These are phyloP conservation scores for Galleria mellonella DNA, from an alignment of 1,140 invertebrate genomes.

Conservation along the genomic window DNA sequence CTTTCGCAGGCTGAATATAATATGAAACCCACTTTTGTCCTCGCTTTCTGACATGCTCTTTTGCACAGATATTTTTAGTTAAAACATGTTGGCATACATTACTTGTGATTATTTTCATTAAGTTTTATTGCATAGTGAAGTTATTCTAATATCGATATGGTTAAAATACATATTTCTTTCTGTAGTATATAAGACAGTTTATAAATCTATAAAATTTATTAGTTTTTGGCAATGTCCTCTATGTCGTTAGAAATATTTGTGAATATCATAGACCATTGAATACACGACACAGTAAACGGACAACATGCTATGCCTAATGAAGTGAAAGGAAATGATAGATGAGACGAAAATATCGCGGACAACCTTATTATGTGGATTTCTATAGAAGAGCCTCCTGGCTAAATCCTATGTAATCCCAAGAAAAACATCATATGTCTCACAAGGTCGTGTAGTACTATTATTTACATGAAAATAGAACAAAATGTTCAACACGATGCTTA, in stretches of 20 bases:
- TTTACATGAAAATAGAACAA: constrained; percentile 8
- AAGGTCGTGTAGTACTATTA: constrained; percentile 1
- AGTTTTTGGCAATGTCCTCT: no score
- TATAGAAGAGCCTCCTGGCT: constrained; percentile 7
- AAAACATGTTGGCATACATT: constrained; percentile 3
- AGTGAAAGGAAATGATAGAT: constrained; percentile 59
- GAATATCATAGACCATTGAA: constrained; percentile 5
- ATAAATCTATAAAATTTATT: no score
- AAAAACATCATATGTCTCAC: constrained; percentile 11
- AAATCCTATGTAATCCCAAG: constrained; percentile 10
- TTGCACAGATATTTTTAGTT: background rate
- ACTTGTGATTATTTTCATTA: no score
- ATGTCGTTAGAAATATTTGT: no score
- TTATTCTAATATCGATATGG: no score
- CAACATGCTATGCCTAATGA: constrained; percentile 46
- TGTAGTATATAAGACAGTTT: no score
- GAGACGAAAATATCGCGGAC: constrained; percentile 19
- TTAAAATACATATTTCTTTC: no score
- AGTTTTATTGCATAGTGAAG: no score
- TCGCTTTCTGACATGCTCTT: background rate
- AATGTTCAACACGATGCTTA: background rate
- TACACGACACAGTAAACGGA: constrained; percentile 1
- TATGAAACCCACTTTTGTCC: background rate
- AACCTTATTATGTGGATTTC: constrained; percentile 14
- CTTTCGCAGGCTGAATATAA: no score